Percentiles rank a stretch among this genome's conserved stretches.
These are phyloP conservation scores for Rhinogobio ventralis DNA, from an alignment of 2,797 vertebrate genomes.

Conservation along the genomic window DNA sequence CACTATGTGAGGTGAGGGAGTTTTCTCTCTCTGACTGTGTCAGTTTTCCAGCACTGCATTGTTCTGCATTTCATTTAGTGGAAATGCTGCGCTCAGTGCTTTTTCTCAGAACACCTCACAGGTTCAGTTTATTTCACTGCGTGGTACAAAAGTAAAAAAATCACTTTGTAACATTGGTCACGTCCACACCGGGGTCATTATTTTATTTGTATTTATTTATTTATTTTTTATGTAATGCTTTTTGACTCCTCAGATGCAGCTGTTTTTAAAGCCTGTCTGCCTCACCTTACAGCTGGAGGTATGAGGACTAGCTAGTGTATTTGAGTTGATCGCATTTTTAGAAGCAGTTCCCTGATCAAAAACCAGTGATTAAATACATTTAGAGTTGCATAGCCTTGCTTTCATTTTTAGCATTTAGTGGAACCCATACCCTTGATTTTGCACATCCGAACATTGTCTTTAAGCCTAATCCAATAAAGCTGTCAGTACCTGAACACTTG, in stretches of 20 bases:
- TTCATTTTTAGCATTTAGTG: background rate
- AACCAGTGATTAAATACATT: background rate
- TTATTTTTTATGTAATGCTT: background rate
- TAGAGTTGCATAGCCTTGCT: background rate
- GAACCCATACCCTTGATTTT: background rate
- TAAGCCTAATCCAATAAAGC: background rate
- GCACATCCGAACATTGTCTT: background rate
- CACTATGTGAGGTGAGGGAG: background rate
- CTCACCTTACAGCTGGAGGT: constrained; percentile 31
- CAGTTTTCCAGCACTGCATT: constrained; percentile 13
- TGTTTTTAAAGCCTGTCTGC: constrained; percentile 8
- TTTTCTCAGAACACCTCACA: constrained; percentile 27
- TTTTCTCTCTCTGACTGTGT: background rate
- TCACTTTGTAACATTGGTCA: background rate
- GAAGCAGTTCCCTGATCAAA: background rate
- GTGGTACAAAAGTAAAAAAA: background rate
- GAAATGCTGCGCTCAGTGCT: constrained; percentile 27
- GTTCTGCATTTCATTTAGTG: constrained; percentile 7
- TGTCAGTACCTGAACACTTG: background rate
- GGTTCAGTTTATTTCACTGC: background rate
- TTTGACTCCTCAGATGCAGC: constrained; percentile 27
- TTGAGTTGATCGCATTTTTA: background rate
- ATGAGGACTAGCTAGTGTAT: constrained; percentile 12
- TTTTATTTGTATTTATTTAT: background rate
- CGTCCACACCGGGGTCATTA: background rate